Conservation (phyloP, 2,797 vertebrate species). For the Cygnus olor region DNA sequence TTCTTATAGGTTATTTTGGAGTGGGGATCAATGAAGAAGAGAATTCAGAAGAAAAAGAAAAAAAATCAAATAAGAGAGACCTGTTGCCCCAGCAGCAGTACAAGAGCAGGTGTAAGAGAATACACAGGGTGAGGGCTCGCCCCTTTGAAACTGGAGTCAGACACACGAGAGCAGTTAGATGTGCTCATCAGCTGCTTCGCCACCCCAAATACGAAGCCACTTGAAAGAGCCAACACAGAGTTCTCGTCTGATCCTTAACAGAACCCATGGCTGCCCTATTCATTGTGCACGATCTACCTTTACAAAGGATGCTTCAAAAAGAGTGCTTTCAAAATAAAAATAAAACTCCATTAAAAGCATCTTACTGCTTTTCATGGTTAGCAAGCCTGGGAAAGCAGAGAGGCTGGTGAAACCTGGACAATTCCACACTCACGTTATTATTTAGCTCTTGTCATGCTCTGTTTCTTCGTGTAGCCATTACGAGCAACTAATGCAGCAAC, state of each 20-base stretch:
- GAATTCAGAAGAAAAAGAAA: not conserved
- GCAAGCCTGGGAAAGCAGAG: not conserved
- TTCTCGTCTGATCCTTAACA: not conserved
- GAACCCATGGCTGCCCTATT: fast-evolving
- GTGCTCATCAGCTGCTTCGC: not conserved
- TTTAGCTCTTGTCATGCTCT: constrained; percentile 84
- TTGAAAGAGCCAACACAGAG: not conserved
- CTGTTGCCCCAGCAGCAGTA: not conserved
- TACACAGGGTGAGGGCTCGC: not conserved
- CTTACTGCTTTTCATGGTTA: not conserved
- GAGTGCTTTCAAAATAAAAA: not conserved
- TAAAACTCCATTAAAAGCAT: not conserved
- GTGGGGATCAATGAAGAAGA: not conserved
- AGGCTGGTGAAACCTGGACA: not conserved
- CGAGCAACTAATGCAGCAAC: constrained; percentile 78
- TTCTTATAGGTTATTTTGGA: not conserved
- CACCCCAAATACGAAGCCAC: not conserved
- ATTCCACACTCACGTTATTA: constrained; percentile 12
- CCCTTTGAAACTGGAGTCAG: not conserved
- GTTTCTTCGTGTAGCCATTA: constrained; percentile 78
- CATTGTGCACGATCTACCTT: fast-evolving
- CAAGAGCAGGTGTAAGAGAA: not conserved
- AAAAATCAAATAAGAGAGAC: not conserved
- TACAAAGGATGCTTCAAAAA: not conserved
- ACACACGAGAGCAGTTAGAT: not conserved